These are phyloP conservation scores for Ferrisia virgata DNA, from an alignment of 2,888 invertebrate genomes.

Conservation along the genomic window DNA sequence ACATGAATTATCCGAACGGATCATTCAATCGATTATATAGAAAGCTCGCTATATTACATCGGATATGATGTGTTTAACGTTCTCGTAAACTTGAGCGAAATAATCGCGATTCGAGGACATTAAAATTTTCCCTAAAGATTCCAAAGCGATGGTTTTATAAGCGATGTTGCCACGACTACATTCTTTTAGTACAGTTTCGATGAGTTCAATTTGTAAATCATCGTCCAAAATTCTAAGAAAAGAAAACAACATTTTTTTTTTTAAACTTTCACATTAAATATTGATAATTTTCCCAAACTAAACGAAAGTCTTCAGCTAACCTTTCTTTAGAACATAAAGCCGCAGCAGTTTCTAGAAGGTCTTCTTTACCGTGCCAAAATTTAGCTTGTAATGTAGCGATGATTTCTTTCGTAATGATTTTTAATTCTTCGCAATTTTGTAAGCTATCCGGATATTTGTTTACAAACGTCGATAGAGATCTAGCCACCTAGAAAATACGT, in stretches of 20 bases:
- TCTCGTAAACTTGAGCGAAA: constrained; percentile 33
- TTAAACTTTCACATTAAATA: background rate
- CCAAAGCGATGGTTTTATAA: constrained; percentile 25
- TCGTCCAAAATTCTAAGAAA: constrained; percentile 35
- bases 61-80: constrained; percentile 33
- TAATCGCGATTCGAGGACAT: constrained; percentile 18
- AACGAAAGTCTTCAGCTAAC: background rate
- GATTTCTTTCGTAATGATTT: background rate
- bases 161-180: constrained; percentile 20
- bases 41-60: background rate
- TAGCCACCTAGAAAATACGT: constrained; percentile 16
- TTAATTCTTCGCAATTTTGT: constrained; percentile 22
- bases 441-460: constrained; percentile 33
- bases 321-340: constrained; percentile 11
- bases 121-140: constrained; percentile 40
- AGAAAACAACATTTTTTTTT: too few species aligned
- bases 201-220: constrained; percentile 16
- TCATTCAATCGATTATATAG: background rate
- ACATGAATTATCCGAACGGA: background rate
- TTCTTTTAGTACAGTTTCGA: constrained; percentile 35
- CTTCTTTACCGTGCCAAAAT: constrained; percentile 44
- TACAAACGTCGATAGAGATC: constrained; percentile 29
- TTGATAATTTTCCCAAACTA: background rate
- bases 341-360: constrained; percentile 15
- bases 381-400: constrained; percentile 8